Base-by-base conservation (phyloP, 2,888 invertebrate genomes). In the Fragum sueziense region DNA sequence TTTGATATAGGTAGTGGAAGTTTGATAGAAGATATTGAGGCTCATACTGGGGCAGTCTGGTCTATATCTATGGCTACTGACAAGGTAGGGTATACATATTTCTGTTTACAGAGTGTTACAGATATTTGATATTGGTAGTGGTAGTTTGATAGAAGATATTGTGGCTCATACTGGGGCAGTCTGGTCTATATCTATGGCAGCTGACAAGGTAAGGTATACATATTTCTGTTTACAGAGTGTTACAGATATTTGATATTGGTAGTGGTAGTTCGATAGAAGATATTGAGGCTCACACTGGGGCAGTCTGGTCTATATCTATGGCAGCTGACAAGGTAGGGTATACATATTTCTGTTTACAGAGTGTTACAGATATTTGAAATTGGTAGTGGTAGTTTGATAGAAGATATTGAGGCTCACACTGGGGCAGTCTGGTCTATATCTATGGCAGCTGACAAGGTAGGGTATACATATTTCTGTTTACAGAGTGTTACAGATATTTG, bases 191-290 rank as follows among this genome's bases (percentile, higher is more conserved):
- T 95, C 95, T 76, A 94, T 97, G 68, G 94, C 96, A 68, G 97
- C 98, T 0, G 97, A 98, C 92, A 94, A 96, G 95, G 97, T 97
- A 91, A 80, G 29, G 20, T 9, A 37, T 31, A 27, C 4, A 29
- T 22, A n/a, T n/a, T n/a, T n/a, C n/a, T n/a, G n/a, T n/a, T n/a
- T n/a, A n/a, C n/a, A n/a, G n/a, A n/a, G n/a, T n/a, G 25, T 93
- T 99, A 84, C 94, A 97, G 34, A 95, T 99, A 84, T 95, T 97
- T 71, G 98, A 99, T 92, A 95, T 98, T 74, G 96, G 96, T 0
- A 95, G 96, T 0, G 97, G 97, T 0, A 95, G 95, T 75, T 94
- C 98, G 86, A 92, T 97, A 25, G 98, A 98, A 93, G 95, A 95
- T 85, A 95, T 98, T 84, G 91, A 93, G 37, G 98, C 98, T 0